These are phyloP conservation scores for Yponomeuta malinellus DNA, from an alignment of 2,888 invertebrate genomes.

Conservation along the genomic window DNA sequence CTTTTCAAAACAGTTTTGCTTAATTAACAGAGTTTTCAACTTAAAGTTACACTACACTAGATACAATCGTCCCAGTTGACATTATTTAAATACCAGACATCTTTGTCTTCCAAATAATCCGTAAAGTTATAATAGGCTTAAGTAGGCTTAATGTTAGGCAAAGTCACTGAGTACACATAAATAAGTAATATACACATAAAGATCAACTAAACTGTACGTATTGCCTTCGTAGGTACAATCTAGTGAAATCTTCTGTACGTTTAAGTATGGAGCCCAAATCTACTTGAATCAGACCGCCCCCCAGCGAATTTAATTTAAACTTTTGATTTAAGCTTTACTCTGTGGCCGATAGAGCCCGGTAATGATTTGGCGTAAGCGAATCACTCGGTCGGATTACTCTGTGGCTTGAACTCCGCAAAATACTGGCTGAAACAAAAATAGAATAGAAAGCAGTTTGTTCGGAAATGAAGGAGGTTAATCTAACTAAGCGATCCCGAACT, in stretches of 20 bases:
- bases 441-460: not conserved
- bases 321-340: not conserved
- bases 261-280: not conserved
- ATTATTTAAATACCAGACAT: too few relatives aligned
- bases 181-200: too few relatives aligned
- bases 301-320: slow-evolving; percentile 4
- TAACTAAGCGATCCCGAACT: not conserved
- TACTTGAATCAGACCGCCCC: slow-evolving; percentile 1
- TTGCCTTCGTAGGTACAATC: too few relatives aligned
- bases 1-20: too few relatives aligned
- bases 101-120: too few relatives aligned
- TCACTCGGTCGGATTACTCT: not conserved
- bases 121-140: too few relatives aligned
- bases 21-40: too few relatives aligned
- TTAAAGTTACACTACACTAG: too few relatives aligned
- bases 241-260: not conserved
- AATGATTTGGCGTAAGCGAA: not conserved
- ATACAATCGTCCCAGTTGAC: too few relatives aligned
- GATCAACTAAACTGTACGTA: too few relatives aligned
- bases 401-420: not conserved
- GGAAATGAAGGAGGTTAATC: not conserved
- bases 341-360: not conserved
- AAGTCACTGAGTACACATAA: too few relatives aligned
- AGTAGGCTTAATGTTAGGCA: too few relatives aligned
- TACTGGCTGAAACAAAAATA: not conserved